Conservation (phyloP, 2,113 vertebrate genomes). For the Fulmarus glacialis region DNA sequence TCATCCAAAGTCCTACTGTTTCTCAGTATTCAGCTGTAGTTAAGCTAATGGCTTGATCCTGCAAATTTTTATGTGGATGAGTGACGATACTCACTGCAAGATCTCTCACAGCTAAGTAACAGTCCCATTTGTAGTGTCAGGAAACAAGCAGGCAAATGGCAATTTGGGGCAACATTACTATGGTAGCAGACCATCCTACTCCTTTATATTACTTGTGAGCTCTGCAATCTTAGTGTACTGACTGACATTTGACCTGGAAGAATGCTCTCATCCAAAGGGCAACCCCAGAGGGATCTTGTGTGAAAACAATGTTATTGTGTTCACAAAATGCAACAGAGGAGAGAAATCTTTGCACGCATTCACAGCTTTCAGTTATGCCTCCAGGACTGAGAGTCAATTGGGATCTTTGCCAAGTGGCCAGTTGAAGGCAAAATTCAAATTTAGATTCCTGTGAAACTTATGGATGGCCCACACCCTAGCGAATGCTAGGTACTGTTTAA, state of each 20-base stretch:
- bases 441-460: constrained; percentile 80
- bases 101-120: neutral
- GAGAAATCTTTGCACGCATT: constrained; percentile 22
- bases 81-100: fast-evolving
- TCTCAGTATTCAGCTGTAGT: neutral
- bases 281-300: neutral
- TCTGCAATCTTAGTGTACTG: neutral
- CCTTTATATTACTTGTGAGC: neutral
- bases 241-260: neutral
- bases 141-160: neutral
- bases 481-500: constrained; percentile 75
- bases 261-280: neutral
- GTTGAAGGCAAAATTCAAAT: constrained; percentile 80
- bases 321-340: neutral
- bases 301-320: neutral
- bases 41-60: neutral
- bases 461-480: constrained; percentile 59
- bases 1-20: neutral
- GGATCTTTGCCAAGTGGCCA: constrained; percentile 71
- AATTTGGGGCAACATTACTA: neutral
- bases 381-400: constrained; percentile 2
- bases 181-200: neutral
- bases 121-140: neutral
- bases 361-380: constrained; percentile 46
- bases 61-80: neutral